A percentile compares a stretch with the other conserved stretches of the same genome.
Evolutionary conservation across 1,140 invertebrate genomes (phyloP).

Genomic region (Drosophila triauraria): DNA sequence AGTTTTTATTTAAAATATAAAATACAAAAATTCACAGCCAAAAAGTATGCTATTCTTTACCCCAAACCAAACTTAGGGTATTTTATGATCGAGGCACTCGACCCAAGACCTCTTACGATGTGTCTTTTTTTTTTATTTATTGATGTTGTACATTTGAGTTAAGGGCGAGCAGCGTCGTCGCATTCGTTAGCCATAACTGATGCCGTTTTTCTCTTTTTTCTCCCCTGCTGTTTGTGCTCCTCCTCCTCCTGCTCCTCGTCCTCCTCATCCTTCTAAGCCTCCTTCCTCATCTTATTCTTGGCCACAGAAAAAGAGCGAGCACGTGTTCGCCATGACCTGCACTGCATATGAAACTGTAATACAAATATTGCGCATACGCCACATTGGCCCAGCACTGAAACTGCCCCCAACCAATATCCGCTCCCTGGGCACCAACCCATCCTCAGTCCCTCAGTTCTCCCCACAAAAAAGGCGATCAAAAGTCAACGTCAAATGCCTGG

Average conservation of each 20-base stretch:
- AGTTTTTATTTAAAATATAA: background rate
- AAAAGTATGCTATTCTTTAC: background rate
- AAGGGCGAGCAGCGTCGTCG: slow-evolving; percentile 71
- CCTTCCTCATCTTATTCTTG: background rate
- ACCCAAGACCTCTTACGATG: background rate
- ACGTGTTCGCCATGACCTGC: slow-evolving; percentile 40
- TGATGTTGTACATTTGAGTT: slow-evolving; percentile 82
- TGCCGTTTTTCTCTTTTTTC: slow-evolving; percentile 67
- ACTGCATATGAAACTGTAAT: slow-evolving; percentile 74
- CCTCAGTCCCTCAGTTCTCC: too few relatives aligned
- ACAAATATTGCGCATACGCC: slow-evolving; percentile 82
- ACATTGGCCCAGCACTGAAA: slow-evolving; percentile 48
- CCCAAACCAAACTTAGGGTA: background rate
- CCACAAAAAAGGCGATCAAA: slow-evolving; percentile 65
- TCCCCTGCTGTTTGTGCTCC: background rate
- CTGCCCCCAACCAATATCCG: slow-evolving; percentile 25
- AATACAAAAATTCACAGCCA: too few relatives aligned
- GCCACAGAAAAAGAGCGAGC: slow-evolving; percentile 24
- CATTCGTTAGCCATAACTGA: slow-evolving; percentile 81
- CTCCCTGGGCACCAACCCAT: slow-evolving; percentile 15
- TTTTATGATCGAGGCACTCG: background rate
- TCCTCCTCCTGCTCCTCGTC: too few relatives aligned
- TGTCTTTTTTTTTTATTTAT: slow-evolving; percentile 70
- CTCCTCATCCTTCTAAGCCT: slow-evolving; percentile 6
- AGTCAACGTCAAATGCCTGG: slow-evolving; percentile 70